A percentile compares a stretch with the other conserved stretches of the same genome.
Conservation (phyloP, 2,888 invertebrate genomes). For the Eledona agricola region DNA sequence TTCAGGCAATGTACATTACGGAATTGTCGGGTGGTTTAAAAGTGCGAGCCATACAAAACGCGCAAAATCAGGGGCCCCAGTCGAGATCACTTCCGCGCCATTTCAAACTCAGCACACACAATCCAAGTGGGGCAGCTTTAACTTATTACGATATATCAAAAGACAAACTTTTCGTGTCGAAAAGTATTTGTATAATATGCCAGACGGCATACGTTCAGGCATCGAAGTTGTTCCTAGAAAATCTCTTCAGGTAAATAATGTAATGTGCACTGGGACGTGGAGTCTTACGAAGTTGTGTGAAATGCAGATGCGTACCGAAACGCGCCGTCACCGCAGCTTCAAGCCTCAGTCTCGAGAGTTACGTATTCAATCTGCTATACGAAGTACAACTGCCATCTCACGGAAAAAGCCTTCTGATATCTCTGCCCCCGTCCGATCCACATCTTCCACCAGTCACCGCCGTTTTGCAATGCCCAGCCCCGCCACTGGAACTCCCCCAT, state of each 20-base stretch:
- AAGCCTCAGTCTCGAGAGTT: slow-evolving; percentile 86
- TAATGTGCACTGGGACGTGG: too few relatives aligned
- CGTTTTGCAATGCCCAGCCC: slow-evolving; percentile 80
- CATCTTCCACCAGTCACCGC: slow-evolving; percentile 72
- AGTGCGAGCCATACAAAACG: slow-evolving; percentile 69
- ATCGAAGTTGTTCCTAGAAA: slow-evolving; percentile 84
- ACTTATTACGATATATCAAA: slow-evolving; percentile 92
- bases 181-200: slow-evolving; percentile 90
- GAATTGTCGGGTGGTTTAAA: slow-evolving; percentile 86
- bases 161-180: slow-evolving; percentile 94
- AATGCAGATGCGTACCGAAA: slow-evolving; percentile 81
- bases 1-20: slow-evolving; percentile 87
- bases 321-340: slow-evolving; percentile 74
- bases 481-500: slow-evolving; percentile 87
- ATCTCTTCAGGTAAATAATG: slow-evolving; percentile 68
- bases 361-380: slow-evolving; percentile 93
- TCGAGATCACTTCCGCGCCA: slow-evolving; percentile 89
- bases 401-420: slow-evolving; percentile 85
- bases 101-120: slow-evolving; percentile 83
- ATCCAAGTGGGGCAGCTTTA: slow-evolving; percentile 75
- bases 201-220: slow-evolving; percentile 91
- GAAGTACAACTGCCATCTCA: slow-evolving; percentile 88
- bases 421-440: slow-evolving; percentile 76
- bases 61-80: slow-evolving; percentile 70
- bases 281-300: too few relatives aligned